Percentiles rank a stretch among this genome's conserved stretches.
Evolutionary conservation across 2,888 invertebrate genomes (phyloP).

Genomic region (Ennomos erosarius): DNA sequence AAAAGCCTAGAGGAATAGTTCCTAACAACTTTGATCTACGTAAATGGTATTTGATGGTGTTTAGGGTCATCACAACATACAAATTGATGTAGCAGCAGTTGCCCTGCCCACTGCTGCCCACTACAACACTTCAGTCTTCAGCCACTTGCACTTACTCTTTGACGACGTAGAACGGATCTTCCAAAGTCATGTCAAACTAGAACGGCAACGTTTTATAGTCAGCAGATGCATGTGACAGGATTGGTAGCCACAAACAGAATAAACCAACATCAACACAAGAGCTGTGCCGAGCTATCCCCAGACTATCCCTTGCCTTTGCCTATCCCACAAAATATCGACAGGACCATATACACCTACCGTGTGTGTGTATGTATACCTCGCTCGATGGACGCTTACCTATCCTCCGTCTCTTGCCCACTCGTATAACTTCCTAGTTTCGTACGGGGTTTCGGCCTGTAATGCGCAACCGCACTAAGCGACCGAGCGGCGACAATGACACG

Average conservation of each 20-base stretch:
- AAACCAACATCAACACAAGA: constrained; percentile 49
- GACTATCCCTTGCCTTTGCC: constrained; percentile 69
- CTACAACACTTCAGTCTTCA: not conserved
- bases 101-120: not conserved
- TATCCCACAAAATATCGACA: constrained; percentile 82
- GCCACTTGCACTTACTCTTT: constrained; percentile 93
- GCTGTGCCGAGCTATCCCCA: constrained; percentile 55
- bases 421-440: constrained; percentile 52
- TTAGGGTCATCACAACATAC: not conserved
- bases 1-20: too few species aligned
- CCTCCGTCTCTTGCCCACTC: constrained; percentile 74
- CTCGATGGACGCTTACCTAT: constrained; percentile 68
- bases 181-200: constrained; percentile 96
- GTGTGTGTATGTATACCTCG: constrained; percentile 58
- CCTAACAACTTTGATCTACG: too few species aligned
- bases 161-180: constrained; percentile 99
- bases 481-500: not conserved
- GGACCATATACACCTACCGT: constrained; percentile 60
- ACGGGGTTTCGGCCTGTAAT: constrained; percentile 53
- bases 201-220: constrained; percentile 55
- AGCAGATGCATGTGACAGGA: constrained; percentile 67
- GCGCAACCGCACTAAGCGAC: constrained; percentile 69
- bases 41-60: too few species aligned
- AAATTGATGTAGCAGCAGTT: not conserved
- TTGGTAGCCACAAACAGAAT: constrained; percentile 40